Percentiles rank a stretch among this genome's conserved stretches.
Conservation (phyloP, 2,113 vertebrate genomes). For the Cygnus buccinator region DNA sequence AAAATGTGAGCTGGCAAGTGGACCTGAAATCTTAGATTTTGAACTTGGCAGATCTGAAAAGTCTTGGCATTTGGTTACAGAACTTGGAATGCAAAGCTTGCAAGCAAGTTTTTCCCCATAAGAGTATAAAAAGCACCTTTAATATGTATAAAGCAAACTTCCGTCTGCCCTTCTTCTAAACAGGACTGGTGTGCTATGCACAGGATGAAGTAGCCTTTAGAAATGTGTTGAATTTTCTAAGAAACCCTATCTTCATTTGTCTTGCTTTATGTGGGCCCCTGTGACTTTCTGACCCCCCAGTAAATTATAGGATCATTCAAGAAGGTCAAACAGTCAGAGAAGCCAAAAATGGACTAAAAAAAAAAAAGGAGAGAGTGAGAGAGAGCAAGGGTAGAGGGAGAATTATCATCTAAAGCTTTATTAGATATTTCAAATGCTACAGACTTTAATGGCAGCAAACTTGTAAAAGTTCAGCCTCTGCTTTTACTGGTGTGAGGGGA, state of each 20-base stretch:
- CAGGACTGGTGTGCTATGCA: background rate
- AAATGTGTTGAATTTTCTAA: conserved; percentile 14
- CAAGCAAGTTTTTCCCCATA: background rate
- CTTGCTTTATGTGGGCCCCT: conserved; percentile 18
- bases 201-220: background rate
- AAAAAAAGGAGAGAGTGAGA: background rate
- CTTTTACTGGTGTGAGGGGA: background rate
- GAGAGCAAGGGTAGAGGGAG: background rate
- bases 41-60: background rate
- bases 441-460: background rate
- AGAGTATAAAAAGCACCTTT: conserved; percentile 17
- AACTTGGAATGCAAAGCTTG: background rate
- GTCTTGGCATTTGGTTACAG: conserved; percentile 21
- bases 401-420: conserved; percentile 29
- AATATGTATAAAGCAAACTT: background rate
- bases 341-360: conserved; percentile 38
- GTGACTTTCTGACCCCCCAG: conserved; percentile 35
- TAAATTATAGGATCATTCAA: conserved; percentile 43
- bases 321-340: conserved; percentile 49
- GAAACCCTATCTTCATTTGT: conserved; percentile 17
- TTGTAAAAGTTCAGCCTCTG: background rate
- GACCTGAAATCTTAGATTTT: conserved; percentile 58
- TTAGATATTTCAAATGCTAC: conserved; percentile 34
- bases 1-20: conserved; percentile 59
- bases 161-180: background rate